These are phyloP conservation scores for Mimumesa dahlbomi DNA, from an alignment of 2,888 invertebrate genomes.

Conservation along the genomic window DNA sequence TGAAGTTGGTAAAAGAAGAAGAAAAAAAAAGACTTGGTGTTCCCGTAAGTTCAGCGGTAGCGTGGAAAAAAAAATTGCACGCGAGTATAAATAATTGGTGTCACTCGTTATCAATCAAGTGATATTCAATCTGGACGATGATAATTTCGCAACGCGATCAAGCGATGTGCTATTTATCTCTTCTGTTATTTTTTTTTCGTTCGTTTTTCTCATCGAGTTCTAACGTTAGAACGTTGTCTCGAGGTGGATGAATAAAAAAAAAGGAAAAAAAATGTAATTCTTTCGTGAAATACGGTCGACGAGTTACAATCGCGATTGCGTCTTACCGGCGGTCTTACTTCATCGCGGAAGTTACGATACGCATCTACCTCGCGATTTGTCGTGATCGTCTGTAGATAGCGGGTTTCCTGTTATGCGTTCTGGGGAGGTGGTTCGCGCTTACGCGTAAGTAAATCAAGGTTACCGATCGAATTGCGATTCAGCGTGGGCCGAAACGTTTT, in stretches of 20 bases:
- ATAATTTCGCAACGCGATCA: no score
- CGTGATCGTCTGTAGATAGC: constrained; percentile 49
- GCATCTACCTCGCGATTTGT: constrained; percentile 50
- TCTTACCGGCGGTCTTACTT: constrained; percentile 32
- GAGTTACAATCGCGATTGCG: constrained; percentile 29
- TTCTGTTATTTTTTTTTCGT: no score
- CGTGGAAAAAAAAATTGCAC: no score
- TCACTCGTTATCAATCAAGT: no score
- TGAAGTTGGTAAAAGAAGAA: no score
- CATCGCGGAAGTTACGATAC: constrained; percentile 59
- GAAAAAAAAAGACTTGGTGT: no score
- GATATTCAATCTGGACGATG: no score
- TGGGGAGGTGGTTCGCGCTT: constrained; percentile 13
- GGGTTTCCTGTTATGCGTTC: constrained; percentile 39
- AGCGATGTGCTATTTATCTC: no score
- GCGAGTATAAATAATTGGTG: no score
- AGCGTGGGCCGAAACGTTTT: neutral
- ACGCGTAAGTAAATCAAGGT: constrained; percentile 50
- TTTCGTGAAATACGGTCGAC: constrained; percentile 3
- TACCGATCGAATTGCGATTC: constrained; percentile 37
- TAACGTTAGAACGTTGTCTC: no score
- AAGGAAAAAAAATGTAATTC: neutral
- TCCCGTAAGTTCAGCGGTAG: no score
- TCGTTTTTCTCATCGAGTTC: no score
- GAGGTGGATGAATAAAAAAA: neutral